Evolutionary conservation across 2,113 vertebrate genomes (phyloP), one percentile per base, ranked within the genome.

Genomic region (Microcebus tavaratra): DNA sequence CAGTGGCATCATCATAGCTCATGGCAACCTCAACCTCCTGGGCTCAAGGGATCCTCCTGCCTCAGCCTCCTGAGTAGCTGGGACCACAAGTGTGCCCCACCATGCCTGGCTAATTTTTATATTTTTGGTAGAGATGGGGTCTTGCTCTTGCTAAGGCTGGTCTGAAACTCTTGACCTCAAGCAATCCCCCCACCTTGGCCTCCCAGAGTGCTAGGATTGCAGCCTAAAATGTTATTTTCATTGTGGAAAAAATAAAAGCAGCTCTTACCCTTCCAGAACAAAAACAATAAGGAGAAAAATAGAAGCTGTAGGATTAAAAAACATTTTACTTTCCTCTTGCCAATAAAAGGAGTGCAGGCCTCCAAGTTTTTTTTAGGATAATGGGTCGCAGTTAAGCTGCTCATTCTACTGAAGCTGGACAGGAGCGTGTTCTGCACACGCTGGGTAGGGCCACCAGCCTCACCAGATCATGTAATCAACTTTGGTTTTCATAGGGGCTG

Each of bases 201-300:
- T 63, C 27, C 27, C 27, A 29, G 10, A 63, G 61, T 29, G 61
- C 61, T 63, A 29, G 61, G 25, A 63, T 63, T 13, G 29, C 61
- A 63, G 61, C 61, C 25, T 63, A 63, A 63, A 29, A 63, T 63
- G 27, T 63, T 12, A 63, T 79, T 82, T 81, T 90, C 10, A 80
- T 17, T 36, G 3, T 50, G 63, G 50, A 67, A 78, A 57, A 42
- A n/a, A 59, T 23, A 86, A 75, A 86, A 90, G 88, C 15, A 81
- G 15, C 14, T n/a, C 9, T 87, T 92, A 65, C 2, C 5, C 55
- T 85, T 55, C 27, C n/a, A 36, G 93, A 91, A 78, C 42, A 73
- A 97, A 92, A 87, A 36, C 29, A 68, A n/a, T 8, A 13, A 12
- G 48, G 88, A 86, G 45, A 94, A 36, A 85, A 79, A 50, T 6